Conservation (phyloP, 2,888 invertebrate genomes). For the Acanthosoma haemorrhoidale region DNA sequence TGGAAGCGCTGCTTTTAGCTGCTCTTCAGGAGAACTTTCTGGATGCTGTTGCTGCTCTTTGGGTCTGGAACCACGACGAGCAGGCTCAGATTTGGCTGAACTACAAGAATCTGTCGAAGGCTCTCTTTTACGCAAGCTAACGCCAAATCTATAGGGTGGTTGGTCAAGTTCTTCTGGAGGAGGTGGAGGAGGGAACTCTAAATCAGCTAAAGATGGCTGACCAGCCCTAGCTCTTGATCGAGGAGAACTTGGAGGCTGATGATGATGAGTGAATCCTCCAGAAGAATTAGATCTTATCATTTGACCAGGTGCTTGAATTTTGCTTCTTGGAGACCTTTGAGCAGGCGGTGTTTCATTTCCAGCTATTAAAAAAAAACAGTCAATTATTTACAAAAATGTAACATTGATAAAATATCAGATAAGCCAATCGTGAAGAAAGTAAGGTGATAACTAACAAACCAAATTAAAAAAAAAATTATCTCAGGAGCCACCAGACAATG, state of each 20-base stretch:
- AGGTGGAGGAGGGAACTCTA: constrained; percentile 85
- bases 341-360: constrained; percentile 41
- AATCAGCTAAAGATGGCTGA: constrained; percentile 70
- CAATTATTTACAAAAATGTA: background rate
- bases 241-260: constrained; percentile 54
- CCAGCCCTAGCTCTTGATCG: constrained; percentile 49
- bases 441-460: too few species aligned
- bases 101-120: constrained; percentile 56
- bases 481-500: too few species aligned
- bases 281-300: constrained; percentile 88
- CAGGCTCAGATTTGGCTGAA: constrained; percentile 49
- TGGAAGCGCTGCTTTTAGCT: constrained; percentile 50
- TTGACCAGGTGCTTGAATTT: constrained; percentile 55
- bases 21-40: constrained; percentile 38
- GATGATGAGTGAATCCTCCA: constrained; percentile 55
- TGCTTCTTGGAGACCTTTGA: constrained; percentile 35
- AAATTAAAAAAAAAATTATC: too few species aligned
- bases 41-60: constrained; percentile 40
- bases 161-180: constrained; percentile 59
- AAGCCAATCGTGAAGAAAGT: too few species aligned
- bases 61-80: constrained; percentile 37
- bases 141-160: constrained; percentile 56
- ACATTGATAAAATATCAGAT: too few species aligned
- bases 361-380: background rate
- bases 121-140: constrained; percentile 62